These are phyloP conservation scores for Mus caroli DNA, from an alignment of 2,797 vertebrate genomes.

Conservation along the genomic window DNA sequence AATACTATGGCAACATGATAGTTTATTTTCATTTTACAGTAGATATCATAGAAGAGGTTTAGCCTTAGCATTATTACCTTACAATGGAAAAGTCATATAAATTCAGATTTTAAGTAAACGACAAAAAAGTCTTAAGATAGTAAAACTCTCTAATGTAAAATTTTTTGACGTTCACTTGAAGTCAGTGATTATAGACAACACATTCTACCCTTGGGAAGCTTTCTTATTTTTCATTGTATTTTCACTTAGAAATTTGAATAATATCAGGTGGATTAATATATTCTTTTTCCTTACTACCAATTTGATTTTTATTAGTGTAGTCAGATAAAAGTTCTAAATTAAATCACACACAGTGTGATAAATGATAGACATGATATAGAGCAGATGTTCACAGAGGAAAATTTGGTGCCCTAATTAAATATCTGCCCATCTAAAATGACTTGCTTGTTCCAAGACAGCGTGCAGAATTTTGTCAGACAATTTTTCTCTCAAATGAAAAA, in stretches of 20 bases:
- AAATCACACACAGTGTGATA: background rate
- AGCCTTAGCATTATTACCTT: background rate
- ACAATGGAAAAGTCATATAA: background rate
- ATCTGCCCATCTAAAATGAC: constrained; percentile 52
- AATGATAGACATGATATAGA: constrained; percentile 51
- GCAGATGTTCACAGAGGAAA: constrained; percentile 49
- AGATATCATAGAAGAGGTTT: background rate
- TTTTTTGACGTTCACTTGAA: constrained; percentile 12
- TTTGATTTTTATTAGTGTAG: background rate
- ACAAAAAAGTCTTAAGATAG: background rate
- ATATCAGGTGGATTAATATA: background rate
- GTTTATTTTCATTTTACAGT: background rate
- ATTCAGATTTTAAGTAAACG: constrained; percentile 8
- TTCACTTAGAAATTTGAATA: constrained; percentile 46
- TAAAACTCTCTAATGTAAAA: background rate
- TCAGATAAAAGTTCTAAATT: constrained; percentile 62
- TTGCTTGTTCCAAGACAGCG: constrained; percentile 69
- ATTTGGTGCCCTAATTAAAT: constrained; percentile 55
- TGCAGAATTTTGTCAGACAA: constrained; percentile 53
- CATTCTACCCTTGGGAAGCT: background rate
- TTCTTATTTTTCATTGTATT: constrained; percentile 62
- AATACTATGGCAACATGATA: background rate
- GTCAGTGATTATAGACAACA: background rate
- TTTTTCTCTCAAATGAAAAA: constrained; percentile 69
- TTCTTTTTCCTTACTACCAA: constrained; percentile 35